A percentile compares a stretch with the other conserved stretches of the same genome.
Conservation (phyloP, 2,888 invertebrate species). For the Drepana falcataria region DNA sequence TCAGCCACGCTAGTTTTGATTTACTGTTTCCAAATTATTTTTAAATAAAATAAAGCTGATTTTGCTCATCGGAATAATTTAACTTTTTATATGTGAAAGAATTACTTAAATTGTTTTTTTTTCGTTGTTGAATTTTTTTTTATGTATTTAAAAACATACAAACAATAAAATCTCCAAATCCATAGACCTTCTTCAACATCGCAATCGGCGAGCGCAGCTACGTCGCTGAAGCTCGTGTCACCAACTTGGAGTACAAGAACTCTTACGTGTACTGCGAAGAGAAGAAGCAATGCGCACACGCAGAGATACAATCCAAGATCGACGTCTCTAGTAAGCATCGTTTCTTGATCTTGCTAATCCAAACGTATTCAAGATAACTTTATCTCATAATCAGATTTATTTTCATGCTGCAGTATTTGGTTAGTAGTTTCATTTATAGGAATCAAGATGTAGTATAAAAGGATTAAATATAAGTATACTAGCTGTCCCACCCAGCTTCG, state of each 20-base stretch:
- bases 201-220: conserved; percentile 84
- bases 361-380: neutral
- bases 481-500: no score
- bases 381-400: no score
- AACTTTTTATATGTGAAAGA: no score
- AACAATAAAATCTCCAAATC: neutral
- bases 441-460: no score
- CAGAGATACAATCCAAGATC: conserved; percentile 82
- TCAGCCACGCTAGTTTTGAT: no score
- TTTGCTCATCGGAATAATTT: no score
- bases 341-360: neutral
- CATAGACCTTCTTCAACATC: conserved; percentile 81
- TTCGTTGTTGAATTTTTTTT: neutral
- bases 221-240: conserved; percentile 83
- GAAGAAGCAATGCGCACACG: conserved; percentile 87
- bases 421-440: no score
- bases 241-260: conserved; percentile 85
- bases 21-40: no score
- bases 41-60: no score
- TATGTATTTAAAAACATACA: neutral
- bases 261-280: conserved; percentile 87
- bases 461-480: no score
- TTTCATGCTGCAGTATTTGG: no score
- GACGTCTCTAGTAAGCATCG: conserved; percentile 54
- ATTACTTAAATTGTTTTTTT: no score